Evolutionary conservation across 2,888 invertebrate genomes (phyloP), one percentile per base, ranked within the genome.

Genomic region (Lissocephala sabroskyi): DNA sequence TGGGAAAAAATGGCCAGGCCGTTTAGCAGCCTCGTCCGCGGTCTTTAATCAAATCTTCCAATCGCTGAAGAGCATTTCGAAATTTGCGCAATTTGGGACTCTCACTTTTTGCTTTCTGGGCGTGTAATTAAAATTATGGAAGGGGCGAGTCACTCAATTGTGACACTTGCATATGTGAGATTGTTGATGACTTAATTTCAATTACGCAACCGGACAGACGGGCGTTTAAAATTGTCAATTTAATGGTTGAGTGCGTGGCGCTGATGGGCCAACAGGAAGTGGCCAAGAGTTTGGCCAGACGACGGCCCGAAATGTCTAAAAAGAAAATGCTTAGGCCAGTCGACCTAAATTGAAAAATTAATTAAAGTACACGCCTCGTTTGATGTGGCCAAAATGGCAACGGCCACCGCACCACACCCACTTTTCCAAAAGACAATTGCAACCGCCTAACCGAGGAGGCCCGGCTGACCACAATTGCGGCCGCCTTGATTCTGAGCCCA

Each of bases 321-420:
- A 43, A 41, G 40, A 40, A 40, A 14, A 41, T 23, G 16, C 13
- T 41, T 41, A 29, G 6, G 29, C 41, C 19, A 30, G 14, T n/a
- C 59, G 68, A 68, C 73, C 76, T 52, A 73, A 60, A 74, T 59
- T 57, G 54, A 49, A 68, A 75, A 65, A 76, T 76, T 76, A 76
- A 73, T 76, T 73, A 65, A 76, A 73, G 76, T 68, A 59, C 56
- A 71, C 76, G 68, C 76, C 68, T 60, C 42, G 51, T 43, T 46
- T 46, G 35, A 35, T 35, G 16, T 35, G 35, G 35, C 6, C 14
- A 35, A 35, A 30, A 41, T 53, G 40, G 50, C 48, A 39, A 45
- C 5, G 9, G 23, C 10, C 7, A 16, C 40, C 28, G 5, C 35
- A 11, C 16, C 76, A 67, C 76, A 68, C 71, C 76, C 76, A 71